Evolutionary conservation across 2,888 invertebrate species (phyloP).

Genomic region (Colostygia pectinataria): DNA sequence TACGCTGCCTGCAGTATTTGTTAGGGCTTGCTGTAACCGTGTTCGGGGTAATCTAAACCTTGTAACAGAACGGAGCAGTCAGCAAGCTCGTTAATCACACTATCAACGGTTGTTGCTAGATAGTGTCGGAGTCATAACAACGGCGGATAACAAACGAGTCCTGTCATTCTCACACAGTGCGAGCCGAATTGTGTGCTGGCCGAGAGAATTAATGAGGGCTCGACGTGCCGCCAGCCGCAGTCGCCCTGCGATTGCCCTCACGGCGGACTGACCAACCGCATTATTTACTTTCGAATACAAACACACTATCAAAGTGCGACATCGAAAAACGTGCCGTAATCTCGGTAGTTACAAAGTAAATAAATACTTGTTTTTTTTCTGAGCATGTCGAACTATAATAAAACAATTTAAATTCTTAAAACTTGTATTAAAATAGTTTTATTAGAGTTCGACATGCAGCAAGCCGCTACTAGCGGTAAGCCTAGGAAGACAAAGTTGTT

Average conservation of each 20-base stretch:
- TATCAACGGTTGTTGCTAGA: conserved; percentile 58
- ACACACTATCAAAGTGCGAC: conserved; percentile 5
- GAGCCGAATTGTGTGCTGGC: conserved; percentile 52
- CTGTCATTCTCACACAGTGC: conserved; percentile 64
- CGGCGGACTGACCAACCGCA: conserved; percentile 23
- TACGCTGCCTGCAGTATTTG: conserved; percentile 44
- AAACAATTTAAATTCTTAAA: conserved; percentile 19
- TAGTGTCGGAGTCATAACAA: conserved; percentile 60
- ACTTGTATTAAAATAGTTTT: no score
- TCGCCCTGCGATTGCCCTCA: conserved; percentile 34
- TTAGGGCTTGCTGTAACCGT: conserved; percentile 38
- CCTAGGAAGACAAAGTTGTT: conserved; percentile 35
- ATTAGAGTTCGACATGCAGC: no score
- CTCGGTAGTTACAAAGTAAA: background rate
- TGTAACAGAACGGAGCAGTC: conserved; percentile 36
- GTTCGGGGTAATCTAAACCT: conserved; percentile 36
- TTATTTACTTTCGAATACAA: conserved; percentile 23
- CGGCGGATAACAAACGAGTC: conserved; percentile 65
- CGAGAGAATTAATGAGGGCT: conserved; percentile 59
- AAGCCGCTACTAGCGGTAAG: conserved; percentile 12
- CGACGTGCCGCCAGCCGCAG: conserved; percentile 42
- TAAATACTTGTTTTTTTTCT: no score
- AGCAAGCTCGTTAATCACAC: conserved; percentile 43
- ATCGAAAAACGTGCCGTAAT: conserved; percentile 13
- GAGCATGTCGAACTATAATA: conserved; percentile 24